A percentile compares a stretch with the other conserved stretches of the same genome.
phyloP scores from a whole-genome alignment of 1,140 invertebrate species.

The Metaphire vulgaris region DNA sequence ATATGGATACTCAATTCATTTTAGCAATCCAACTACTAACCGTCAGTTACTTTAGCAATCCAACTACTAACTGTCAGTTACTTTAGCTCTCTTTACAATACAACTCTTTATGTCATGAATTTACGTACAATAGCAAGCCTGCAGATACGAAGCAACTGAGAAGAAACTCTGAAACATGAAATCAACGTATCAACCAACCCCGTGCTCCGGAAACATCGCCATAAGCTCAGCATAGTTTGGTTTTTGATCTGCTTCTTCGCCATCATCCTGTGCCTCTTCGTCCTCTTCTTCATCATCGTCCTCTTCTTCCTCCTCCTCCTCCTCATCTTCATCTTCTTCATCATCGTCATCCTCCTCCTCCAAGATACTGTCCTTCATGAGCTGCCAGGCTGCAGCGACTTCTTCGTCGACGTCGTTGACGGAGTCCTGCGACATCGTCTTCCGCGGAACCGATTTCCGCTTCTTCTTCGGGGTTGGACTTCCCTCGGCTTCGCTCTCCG shows the following conservation, averaged over 20 bases:
- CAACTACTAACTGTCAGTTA: too few species aligned
- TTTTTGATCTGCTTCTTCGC: background rate
- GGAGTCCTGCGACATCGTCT: constrained; percentile 1
- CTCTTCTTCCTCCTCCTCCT: background rate
- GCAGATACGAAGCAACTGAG: too few species aligned
- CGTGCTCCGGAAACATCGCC: background rate
- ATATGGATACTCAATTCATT: too few species aligned
- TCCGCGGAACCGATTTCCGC: constrained; percentile 19
- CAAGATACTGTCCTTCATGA: background rate
- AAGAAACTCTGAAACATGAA: too few species aligned
- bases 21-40: too few species aligned
- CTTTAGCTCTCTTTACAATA: too few species aligned
- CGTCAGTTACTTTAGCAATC: too few species aligned
- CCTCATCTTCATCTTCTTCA: constrained; percentile 15
- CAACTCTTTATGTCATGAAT: too few species aligned
- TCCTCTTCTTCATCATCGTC: too few species aligned
- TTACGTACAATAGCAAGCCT: too few species aligned
- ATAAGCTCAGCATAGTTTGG: background rate
- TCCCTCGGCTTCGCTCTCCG: background rate
- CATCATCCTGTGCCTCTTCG: too few species aligned
- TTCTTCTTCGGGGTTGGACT: constrained; percentile 20
- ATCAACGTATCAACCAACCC: too few species aligned
- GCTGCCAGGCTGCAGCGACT: background rate
- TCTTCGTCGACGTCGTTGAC: background rate
- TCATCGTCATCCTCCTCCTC: constrained; percentile 10